Base-by-base conservation (phyloP, 2,888 invertebrate genomes). In the Drosophila buzzatii region DNA sequence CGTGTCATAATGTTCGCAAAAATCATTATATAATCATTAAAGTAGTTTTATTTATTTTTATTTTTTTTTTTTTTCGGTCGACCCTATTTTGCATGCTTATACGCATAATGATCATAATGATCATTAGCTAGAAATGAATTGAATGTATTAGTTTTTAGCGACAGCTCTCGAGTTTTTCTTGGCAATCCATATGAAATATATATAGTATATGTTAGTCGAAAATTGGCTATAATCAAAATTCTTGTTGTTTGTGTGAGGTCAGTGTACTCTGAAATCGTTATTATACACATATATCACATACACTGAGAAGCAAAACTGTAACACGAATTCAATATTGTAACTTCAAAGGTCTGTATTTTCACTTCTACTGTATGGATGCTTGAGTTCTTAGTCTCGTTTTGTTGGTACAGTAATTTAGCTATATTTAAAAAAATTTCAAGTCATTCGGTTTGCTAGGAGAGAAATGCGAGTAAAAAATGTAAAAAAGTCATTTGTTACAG, bases 191-290 rank as follows among this genome's bases (percentile, higher is more conserved):
- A 12, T 27, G n/a, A 49, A 51, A 8, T 27, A 37, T 47, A 37
- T 59, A 41, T 57, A 35, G 23, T 57, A 57, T 39, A 65, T 52
- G 39, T 31, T 18, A 27, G 20, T 14, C 10, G 42, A n/a, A 59
- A 37, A 67, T 44, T 55, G 23, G 37, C 45, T 56, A 70, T 27
- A 57, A 42, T 45, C 52, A 27, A 64, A 64, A 68, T 73, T 52
- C 56, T 63, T 61, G 56, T 66, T 33, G 7, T 67, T 75, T 82
- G 59, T 44, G 74, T 42, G 75, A 76, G 82, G 81, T 82, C 82
- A 82, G 57, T 83, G 84, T 27, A 73, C 82, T 76, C 42, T 51
- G 33, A 59, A 41, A 20, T 56, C 35, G 41, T 9, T 44, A 44
- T 20, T 16, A 6, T 16, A 56, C 37, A 59, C 8, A 70, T 14